These are phyloP conservation scores for Oryzias woworae DNA, from an alignment of 2,113 vertebrate genomes.

Conservation along the genomic window DNA sequence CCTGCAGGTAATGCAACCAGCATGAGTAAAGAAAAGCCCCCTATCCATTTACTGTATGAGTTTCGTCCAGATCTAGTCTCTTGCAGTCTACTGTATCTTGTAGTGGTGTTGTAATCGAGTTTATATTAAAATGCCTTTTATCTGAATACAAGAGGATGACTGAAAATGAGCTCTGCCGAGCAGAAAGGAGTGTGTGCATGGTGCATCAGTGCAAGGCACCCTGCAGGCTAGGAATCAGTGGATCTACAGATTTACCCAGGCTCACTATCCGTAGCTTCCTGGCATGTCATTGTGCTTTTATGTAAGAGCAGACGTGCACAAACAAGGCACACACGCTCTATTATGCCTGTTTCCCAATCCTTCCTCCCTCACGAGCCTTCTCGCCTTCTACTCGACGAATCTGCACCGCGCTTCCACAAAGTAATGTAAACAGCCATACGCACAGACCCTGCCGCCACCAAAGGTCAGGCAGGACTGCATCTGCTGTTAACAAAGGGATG, in stretches of 20 bases:
- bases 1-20: conserved; percentile 1
- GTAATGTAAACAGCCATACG: conserved; percentile 35
- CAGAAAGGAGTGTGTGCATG: conserved; percentile 22
- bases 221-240: conserved; percentile 41
- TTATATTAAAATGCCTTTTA: neutral
- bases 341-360: conserved; percentile 39
- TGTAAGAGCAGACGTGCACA: conserved; percentile 48
- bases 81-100: neutral
- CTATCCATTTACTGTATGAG: no score
- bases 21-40: no score
- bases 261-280: conserved; percentile 50
- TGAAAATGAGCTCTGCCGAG: conserved; percentile 30
- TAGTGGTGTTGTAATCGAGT: conserved; percentile 14
- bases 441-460: conserved; percentile 24
- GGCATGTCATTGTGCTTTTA: conserved; percentile 56
- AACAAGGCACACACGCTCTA: conserved; percentile 21
- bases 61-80: neutral
- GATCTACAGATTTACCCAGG: conserved; percentile 47
- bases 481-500: conserved; percentile 30
- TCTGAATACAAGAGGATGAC: conserved; percentile 39
- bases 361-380: conserved; percentile 3
- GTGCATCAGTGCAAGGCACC: conserved; percentile 1
- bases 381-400: conserved; percentile 19
- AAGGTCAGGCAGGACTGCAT: conserved; percentile 21
- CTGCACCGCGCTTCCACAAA: conserved; percentile 13